Evolutionary conservation across 2,113 vertebrate genomes (phyloP).

Genomic region (Scomber scombrus): DNA sequence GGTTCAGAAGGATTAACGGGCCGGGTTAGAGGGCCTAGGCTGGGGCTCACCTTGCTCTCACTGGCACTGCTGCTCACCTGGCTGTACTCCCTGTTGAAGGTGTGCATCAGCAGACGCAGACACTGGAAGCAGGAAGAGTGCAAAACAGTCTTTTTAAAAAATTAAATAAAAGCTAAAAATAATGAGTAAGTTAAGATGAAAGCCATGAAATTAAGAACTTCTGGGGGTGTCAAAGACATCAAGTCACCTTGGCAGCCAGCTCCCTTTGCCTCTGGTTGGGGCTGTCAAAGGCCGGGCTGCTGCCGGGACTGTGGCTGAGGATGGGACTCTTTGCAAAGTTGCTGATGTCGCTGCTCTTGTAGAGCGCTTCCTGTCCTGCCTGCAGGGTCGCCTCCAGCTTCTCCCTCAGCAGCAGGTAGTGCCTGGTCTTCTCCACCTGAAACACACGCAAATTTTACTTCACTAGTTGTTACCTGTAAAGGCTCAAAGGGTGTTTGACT

Average conservation of each 20-base stretch:
- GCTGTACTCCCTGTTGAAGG: constrained; percentile 98
- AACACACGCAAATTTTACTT: constrained; percentile 8
- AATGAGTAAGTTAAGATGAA: not conserved
- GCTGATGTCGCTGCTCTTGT: constrained; percentile 87
- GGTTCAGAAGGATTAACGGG: constrained; percentile 51
- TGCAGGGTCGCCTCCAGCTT: constrained; percentile 93
- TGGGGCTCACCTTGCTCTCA: constrained; percentile 96
- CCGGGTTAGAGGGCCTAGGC: constrained; percentile 71
- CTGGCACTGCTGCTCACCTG: constrained; percentile 98
- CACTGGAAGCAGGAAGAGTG: constrained; percentile 83
- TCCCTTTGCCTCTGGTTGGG: constrained; percentile 95
- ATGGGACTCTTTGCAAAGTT: constrained; percentile 88
- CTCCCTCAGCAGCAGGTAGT: constrained; percentile 96
- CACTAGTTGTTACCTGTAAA: not conserved
- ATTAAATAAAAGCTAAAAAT: not conserved
- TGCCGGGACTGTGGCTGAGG: constrained; percentile 80
- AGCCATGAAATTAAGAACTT: not conserved
- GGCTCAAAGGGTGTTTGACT: too few species aligned
- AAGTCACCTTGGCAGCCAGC: constrained; percentile 95
- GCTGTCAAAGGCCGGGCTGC: constrained; percentile 80
- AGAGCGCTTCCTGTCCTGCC: constrained; percentile 87
- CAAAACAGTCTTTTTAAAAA: not conserved
- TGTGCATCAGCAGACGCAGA: constrained; percentile 97
- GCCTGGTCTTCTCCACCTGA: constrained; percentile 97
- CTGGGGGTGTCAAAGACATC: not conserved